Evolutionary conservation across 2,888 invertebrate species (phyloP).

Genomic region (Neelides folsomi): DNA sequence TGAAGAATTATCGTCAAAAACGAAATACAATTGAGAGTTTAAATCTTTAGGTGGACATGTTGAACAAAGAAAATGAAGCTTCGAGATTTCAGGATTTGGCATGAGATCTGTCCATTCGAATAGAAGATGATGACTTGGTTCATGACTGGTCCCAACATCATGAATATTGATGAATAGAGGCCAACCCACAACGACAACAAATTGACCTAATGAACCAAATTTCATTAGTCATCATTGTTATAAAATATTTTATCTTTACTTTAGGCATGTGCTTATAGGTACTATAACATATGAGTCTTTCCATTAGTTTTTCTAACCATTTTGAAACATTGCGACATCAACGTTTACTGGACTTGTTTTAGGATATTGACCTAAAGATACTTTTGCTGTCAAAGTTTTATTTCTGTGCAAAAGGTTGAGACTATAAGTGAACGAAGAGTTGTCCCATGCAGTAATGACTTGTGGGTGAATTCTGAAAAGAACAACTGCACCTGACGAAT

Average conservation of each 20-base stretch:
- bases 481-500: constrained; percentile 22
- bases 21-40: constrained; percentile 5
- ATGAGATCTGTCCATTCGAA: constrained; percentile 13
- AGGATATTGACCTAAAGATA: constrained; percentile 2
- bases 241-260: too few species aligned
- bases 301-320: constrained; percentile 12
- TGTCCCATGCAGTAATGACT: neutral
- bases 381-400: constrained; percentile 18
- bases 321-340: constrained; percentile 20
- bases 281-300: neutral
- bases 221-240: neutral
- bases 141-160: constrained; percentile 69
- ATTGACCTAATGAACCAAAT: constrained; percentile 51
- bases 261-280: neutral
- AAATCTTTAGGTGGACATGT: too few species aligned
- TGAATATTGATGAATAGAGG: constrained; percentile 71
- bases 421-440: constrained; percentile 10
- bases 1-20: constrained; percentile 12
- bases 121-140: constrained; percentile 47
- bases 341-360: constrained; percentile 8
- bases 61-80: too few species aligned
- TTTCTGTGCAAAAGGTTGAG: constrained; percentile 28
- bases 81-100: neutral
- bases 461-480: constrained; percentile 13
- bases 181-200: constrained; percentile 68